Evolutionary conservation across 2,113 vertebrate species (phyloP), one percentile per base, ranked within the genome.

Genomic region (Capreolus pygargus): DNA sequence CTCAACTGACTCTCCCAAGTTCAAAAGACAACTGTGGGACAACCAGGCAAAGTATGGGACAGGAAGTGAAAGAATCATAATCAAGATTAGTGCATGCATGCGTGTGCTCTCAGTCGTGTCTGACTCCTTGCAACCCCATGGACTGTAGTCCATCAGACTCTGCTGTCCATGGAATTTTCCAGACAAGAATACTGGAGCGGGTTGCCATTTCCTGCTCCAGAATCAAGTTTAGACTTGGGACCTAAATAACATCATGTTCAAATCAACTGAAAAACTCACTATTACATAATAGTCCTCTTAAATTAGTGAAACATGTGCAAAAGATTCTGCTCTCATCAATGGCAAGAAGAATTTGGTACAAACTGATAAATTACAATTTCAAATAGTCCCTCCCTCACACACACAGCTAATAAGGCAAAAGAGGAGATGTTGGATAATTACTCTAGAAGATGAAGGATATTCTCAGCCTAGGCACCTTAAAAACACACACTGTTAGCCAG

Each of bases 51-150:
- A 91, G 47, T 7, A 13, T 33, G 30, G 33, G 55, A 60, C 43
- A 92, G 79, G n/a, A 96, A 97, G 27, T 64, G 25, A 94, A 93
- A 86, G 88, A 57, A 21, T 27, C 93, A 10, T 78, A 84, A 96
- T 45, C 50, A 45, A 45, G 64, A 96, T 50, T 47, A 27, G 36
- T 14, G 70, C 12, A 0, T 27, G 70, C 70, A 76, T 7, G 70
- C 23, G 1, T 27, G 70, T 27, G 70, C 70, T 76, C 36, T 43
- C 39, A 43, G 70, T 43, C 6, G 1, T 76, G 70, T 43, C 39
- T 3, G 23, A 74, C 36, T 76, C 70, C 14, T 39, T 76, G 36
- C 39, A 43, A 43, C 7, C 36, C 21, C 70, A 43, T 43, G 70
- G 23, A 43, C 39, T 43, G 6, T 27, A 43, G 36, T 14, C 12